Base-by-base conservation (phyloP, 2,113 vertebrate species). In the Heliornis fulica region DNA sequence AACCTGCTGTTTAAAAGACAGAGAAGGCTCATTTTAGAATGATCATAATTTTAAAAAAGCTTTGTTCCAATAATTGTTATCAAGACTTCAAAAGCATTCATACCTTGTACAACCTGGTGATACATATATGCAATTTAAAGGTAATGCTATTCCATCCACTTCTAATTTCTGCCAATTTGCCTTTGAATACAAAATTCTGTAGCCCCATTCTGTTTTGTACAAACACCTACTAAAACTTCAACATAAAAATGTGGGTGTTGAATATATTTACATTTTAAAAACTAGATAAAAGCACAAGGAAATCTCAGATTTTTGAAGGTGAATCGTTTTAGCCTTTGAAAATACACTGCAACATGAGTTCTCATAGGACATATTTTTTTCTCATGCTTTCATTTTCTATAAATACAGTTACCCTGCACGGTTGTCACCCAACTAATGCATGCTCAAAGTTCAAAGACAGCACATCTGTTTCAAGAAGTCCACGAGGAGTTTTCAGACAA, bases 1-100 rank as follows among this genome's bases (percentile, higher is more conserved):
- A 91, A 89, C 93, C 84, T 89, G 72, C 97, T 97, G 94, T 96
- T 97, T 94, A 81, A 94, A 95, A 95, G 68, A 57, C 75, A 91
- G 87, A 84, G 72, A 96, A 70, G 22, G 34, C 32, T 96, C 82
- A 75, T 79, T 92, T 96, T 91, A 89, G 76, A 90, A 71, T 61
- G 54, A 82, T 85, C 28, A 41, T 87, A 71, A 91, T 94, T 98
- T 95, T 63, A 4, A 81, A 59, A 83, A 88, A 53, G 0, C 48
- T 66, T 83, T 87, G 43, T 90, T 80, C 61, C 31, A 86, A 21
- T 92, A 92, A 93, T 96, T 93, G 86, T n/a, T 88, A 63, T 87
- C 85, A 87, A 93, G 36, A 80, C n/a, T 90, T 93, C 53, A 54
- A 70, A 90, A 93, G 69, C 65, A 41, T 79, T 87, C 53, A 53